Evolutionary conservation across 2,888 invertebrate genomes (phyloP).

Genomic region (Pollenia griseotomentosa): DNA sequence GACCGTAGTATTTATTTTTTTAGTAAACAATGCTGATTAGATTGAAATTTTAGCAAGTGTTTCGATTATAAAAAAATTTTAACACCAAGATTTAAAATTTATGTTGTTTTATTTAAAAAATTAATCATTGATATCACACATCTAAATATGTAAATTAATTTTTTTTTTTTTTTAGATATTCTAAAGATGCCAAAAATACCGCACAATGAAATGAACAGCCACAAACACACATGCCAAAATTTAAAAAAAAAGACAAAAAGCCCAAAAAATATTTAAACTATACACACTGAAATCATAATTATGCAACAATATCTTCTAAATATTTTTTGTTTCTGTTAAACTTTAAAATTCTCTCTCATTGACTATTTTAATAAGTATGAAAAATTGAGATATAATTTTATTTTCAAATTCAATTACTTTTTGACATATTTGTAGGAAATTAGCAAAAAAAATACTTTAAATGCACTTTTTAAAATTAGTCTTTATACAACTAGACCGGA

Average conservation of each 20-base stretch:
- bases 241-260: slow-evolving; percentile 24
- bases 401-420: slow-evolving; percentile 49
- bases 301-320: slow-evolving; percentile 66
- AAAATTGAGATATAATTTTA: slow-evolving; percentile 6
- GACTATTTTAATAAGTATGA: not conserved
- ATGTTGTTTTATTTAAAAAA: slow-evolving; percentile 33
- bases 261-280: slow-evolving; percentile 14
- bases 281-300: slow-evolving; percentile 67
- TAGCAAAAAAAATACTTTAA: slow-evolving; percentile 24
- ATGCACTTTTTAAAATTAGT: slow-evolving; percentile 41
- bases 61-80: not conserved
- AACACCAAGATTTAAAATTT: slow-evolving; percentile 21
- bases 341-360: not conserved
- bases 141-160: not conserved
- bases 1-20: too few species aligned
- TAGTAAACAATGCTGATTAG: too few species aligned
- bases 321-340: not conserved
- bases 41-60: not conserved
- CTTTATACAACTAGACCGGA: slow-evolving; percentile 35
- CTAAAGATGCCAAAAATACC: slow-evolving; percentile 65
- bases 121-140: slow-evolving; percentile 54
- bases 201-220: slow-evolving; percentile 31
- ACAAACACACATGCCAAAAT: slow-evolving; percentile 57
- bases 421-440: slow-evolving; percentile 21
- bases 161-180: slow-evolving; percentile 36